Conservation (phyloP, 2,888 invertebrate genomes). For the Synergus umbraculus region DNA sequence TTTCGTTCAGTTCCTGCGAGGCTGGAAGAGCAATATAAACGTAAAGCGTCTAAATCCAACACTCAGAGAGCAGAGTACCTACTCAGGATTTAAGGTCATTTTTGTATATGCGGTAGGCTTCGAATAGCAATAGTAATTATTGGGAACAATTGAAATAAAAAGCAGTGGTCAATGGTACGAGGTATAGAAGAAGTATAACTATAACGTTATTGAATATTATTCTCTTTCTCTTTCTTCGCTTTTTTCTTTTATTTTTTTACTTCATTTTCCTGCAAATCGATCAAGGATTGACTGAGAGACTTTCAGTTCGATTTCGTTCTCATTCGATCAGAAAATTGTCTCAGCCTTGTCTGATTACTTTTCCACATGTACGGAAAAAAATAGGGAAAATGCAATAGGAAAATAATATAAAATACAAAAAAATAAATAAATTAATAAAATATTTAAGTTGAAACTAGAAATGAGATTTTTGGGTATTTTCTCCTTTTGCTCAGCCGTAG, state of each 20-base stretch:
- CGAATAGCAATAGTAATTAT: conserved; percentile 13
- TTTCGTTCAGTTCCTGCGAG: neutral
- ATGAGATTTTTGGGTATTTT: neutral
- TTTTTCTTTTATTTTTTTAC: neutral
- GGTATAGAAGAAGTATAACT: neutral
- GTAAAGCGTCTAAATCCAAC: conserved; percentile 14
- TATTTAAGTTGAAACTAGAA: neutral
- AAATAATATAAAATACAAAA: no score
- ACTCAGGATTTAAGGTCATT: conserved; percentile 3
- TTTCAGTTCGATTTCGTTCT: neutral
- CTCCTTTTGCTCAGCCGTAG: neutral
- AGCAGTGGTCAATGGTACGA: conserved; percentile 5
- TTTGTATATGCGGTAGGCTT: conserved; percentile 9
- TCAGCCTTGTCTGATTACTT: conserved; percentile 3
- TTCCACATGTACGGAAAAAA: neutral
- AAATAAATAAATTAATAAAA: no score
- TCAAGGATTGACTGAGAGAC: neutral
- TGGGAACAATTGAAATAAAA: conserved; percentile 51
- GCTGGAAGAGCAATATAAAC: conserved; percentile 38
- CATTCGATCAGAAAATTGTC: conserved; percentile 13
- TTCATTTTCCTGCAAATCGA: neutral
- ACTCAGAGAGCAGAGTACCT: neutral
- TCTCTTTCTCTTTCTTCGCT: conserved; percentile 1
- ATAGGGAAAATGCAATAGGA: no score
- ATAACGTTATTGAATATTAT: conserved; percentile 22